Evolutionary conservation across 1,140 invertebrate species (phyloP), one percentile per base, ranked within the genome.

Genomic region (Brachionus rotundiformis): DNA sequence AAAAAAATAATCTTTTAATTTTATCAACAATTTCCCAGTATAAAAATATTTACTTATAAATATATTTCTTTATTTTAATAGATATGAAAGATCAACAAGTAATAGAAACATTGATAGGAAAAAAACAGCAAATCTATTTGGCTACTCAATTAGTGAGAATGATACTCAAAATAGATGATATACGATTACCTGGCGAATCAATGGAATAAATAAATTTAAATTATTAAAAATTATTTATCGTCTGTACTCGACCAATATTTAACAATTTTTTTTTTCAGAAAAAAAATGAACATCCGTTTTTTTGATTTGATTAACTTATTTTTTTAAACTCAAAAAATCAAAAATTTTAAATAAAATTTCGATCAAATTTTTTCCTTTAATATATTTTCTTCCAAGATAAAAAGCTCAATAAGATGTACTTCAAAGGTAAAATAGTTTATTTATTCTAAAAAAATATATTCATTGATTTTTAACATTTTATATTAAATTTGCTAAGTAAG

Each of bases 121-220:
- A 99, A 91, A 95, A 94, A 84, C 96, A 98, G 86, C 98, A 99
- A 89, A 94, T 99, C 23, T 89, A 96, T 25, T 89, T 99, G 76
- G 96, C 98, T 1, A 98, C 97, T 0, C 90, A 90, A 83, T 90
- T 99, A 27, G 96, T 98, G 6, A 97, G 98, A 88, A 99, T 99
- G 97, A 98, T 99, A 83, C 90, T 99, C 49, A 99, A 99, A 89
- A 99, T 99, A 82, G 98, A 99, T 88, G 98, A 99, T 87, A 93
- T 99, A 68, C 91, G 97, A 83, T 93, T 61, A 44, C 44, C 71
- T 8, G 81, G 68, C 5, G 81, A 82, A 61, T 23, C 44, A 27
- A 54, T 75, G 44, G 76, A 79, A 54, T 79, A 79, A 39, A 79
- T 41, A 59, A 41, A 73, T 68, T 39, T 23, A n/a, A 36, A 10